Conservation (phyloP, 2,113 vertebrate genomes). For the Onychostoma macrolepis region DNA sequence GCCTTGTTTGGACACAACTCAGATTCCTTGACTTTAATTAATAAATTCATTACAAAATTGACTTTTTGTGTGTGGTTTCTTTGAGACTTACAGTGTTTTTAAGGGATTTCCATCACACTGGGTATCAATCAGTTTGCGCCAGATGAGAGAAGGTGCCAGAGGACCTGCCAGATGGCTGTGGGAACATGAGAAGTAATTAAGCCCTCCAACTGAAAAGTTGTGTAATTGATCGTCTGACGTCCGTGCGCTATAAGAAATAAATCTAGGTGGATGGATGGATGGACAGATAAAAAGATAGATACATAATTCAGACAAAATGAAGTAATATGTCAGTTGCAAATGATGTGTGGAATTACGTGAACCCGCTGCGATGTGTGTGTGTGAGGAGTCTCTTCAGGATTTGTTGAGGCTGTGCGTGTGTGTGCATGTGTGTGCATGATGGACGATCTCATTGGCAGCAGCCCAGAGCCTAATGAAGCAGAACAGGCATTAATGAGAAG, state of each 20-base stretch:
- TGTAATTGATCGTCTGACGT: constrained; percentile 60
- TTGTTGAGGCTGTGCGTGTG: neutral
- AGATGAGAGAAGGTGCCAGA: constrained; percentile 46
- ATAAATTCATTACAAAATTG: neutral
- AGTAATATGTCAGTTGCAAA: constrained; percentile 49
- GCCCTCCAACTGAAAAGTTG: constrained; percentile 57
- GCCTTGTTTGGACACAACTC: neutral
- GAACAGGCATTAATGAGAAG: constrained; percentile 50
- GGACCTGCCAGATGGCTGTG: constrained; percentile 55
- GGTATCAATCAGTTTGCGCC: constrained; percentile 54
- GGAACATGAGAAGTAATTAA: constrained; percentile 61
- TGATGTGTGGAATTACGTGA: constrained; percentile 43
- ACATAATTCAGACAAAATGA: constrained; percentile 41
- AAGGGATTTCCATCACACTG: constrained; percentile 51
- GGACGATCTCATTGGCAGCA: constrained; percentile 45
- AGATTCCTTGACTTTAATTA: neutral
- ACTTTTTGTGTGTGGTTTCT: neutral
- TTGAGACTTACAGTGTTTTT: constrained; percentile 40
- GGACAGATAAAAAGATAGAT: constrained; percentile 40
- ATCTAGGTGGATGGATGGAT: constrained; percentile 19
- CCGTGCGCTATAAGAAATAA: constrained; percentile 32
- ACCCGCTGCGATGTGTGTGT: constrained; percentile 6
- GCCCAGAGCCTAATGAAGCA: constrained; percentile 48
- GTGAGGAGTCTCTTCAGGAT: neutral
- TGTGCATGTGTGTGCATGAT: constrained; percentile 34